These are phyloP conservation scores for Synodontis membranacea DNA, from an alignment of 2,113 vertebrate species.

Conservation along the genomic window DNA sequence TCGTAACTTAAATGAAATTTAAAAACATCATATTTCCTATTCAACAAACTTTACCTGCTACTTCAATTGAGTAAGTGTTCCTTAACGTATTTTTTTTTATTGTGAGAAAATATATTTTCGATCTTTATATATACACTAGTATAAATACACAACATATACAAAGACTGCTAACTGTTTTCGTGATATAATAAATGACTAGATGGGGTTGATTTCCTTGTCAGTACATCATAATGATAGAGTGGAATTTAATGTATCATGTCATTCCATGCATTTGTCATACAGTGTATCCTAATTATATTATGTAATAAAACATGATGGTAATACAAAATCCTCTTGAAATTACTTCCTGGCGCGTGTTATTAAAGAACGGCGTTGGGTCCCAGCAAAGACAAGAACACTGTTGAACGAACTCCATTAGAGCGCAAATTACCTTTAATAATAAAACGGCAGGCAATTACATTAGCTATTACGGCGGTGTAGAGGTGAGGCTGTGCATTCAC, in stretches of 20 bases:
- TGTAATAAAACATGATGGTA: constrained; percentile 49
- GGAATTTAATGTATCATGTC: neutral
- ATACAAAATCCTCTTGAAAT: constrained; percentile 28
- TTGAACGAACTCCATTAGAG: constrained; percentile 76
- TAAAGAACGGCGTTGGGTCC: constrained; percentile 32
- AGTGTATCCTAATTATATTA: constrained; percentile 42
- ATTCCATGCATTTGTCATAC: constrained; percentile 17
- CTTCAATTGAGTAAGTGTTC: no score
- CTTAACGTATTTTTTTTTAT: no score
- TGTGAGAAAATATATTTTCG: no score
- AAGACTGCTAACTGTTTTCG: neutral
- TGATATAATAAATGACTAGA: neutral
- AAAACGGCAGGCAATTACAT: constrained; percentile 77
- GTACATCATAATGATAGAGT: neutral
- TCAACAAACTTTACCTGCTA: no score
- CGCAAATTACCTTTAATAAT: constrained; percentile 78
- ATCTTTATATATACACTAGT: no score
- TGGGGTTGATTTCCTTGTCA: neutral
- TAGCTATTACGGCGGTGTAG: constrained; percentile 67
- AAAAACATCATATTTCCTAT: no score
- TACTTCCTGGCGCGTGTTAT: constrained; percentile 20
- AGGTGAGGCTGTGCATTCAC: constrained; percentile 69
- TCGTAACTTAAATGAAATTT: no score
- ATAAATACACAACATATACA: no score
- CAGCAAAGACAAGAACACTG: constrained; percentile 60